Evolutionary conservation across 1,140 invertebrate species (phyloP), one percentile per base, ranked within the genome.

Genomic region (Conus ventricosus): DNA sequence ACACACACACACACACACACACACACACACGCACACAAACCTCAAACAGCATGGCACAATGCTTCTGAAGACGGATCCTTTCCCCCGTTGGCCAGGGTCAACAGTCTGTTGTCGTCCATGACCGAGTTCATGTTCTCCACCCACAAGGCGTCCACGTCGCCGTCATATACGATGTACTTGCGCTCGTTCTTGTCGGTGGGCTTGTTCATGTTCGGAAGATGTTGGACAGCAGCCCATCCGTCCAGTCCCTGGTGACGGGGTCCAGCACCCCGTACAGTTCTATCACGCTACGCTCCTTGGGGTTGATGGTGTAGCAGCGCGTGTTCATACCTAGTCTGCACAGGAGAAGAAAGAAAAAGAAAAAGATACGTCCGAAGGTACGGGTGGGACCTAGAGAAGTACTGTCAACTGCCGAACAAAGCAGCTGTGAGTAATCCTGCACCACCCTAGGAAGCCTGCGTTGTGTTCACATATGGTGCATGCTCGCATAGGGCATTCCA

Each of bases 111-210:
- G 94, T 98, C 98, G 94, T 98, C 98, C 98, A 98, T 98, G 13
- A 98, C 97, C 0, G 97, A 98, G 95, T 98, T 98, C 97, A 98
- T 98, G 94, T 98, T 98, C 95, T 98, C 98, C 89, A 98, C 97
- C 98, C 98, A 98, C 4, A 98, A 95, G 4, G 97, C 97, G 95
- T 98, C 98, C 80, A 98, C 97, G 92, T 98, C 98, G 11, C 98
- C 98, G 93, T 98, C 98, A 95, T 98, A 98, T 80, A 98, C 94
- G 86, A 98, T 97, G 92, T 98, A 98, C 76, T 96, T 96, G 75
- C 96, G 95, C 94, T 98, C 97, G 71, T 96, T 95, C 87, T 95
- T 96, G 51, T 94, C 93, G 4, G 96, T 96, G 4, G 96, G 95
- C 95, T 96, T 97, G 95, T 98, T 98, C 94, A 98, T 97, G 94